Base-by-base conservation (phyloP, 2,797 vertebrate genomes). In the Antrozous pallidus region DNA sequence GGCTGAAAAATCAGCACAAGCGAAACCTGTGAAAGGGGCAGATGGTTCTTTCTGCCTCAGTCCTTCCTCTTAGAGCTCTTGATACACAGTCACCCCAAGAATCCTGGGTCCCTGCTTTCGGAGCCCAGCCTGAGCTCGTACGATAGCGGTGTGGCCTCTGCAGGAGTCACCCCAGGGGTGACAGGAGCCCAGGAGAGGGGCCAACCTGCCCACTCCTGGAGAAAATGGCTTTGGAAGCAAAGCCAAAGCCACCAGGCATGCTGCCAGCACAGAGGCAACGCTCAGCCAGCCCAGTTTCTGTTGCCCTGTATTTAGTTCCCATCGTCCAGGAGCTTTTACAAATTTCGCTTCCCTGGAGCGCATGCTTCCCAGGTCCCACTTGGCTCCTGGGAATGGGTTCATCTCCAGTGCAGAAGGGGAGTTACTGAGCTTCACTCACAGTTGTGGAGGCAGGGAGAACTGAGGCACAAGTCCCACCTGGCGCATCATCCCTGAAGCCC, bases 151-250 rank as follows among this genome's bases (percentile, higher is more conserved):
- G 18, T 6, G 33, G 42, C 45, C 17, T 22, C 83, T 47, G 33
- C 6, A 80, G 69, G 31, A 36, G 13, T 42, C 13, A 8, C 2
- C n/a, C n/a, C 18, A 89, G 45, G n/a, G 26, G 16, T 20, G 26
- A 65, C n/a, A 81, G 67, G 16, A 24, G n/a, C 6, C 70, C 65
- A 20, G 63, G 38, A 45, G 31, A 89, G 28, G 70, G 42, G 5
- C 28, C 5, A 6, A 28, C 26, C 58, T 61, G 9, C 5, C 36
- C 18, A 26, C 16, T 47, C 49, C 51, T 58, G 18, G 24, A 87
- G 65, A 82, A 82, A 87, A 75, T 2, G 47, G 38, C 47, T 74
- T 78, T 69, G 61, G 49, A 94, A 90, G 18, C 63, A 70, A 26
- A 40, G 22, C 77, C 91, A 51, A 24, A 42, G 16, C 73, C n/a